Percentiles rank a stretch among this genome's conserved stretches.
Evolutionary conservation across 1,140 invertebrate genomes (phyloP).

Genomic region (Agrilus planipennis): DNA sequence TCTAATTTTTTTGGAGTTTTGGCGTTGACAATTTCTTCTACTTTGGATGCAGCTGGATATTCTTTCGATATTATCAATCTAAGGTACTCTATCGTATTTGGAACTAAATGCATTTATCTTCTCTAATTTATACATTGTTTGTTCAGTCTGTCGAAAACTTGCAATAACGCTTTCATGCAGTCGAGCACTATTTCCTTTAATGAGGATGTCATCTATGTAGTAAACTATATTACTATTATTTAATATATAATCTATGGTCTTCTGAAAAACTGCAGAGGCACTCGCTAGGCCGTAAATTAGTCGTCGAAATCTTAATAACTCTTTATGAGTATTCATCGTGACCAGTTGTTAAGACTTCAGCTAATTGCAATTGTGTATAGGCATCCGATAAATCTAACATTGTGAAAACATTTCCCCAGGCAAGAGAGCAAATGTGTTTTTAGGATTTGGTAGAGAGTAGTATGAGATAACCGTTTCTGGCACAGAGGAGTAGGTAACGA

Average conservation of each 20-base stretch:
- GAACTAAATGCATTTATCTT: background rate
- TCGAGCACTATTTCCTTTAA: constrained; percentile 18
- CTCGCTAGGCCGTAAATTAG: constrained; percentile 31
- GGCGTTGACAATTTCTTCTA: background rate
- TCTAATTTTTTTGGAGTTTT: background rate
- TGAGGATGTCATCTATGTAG: constrained; percentile 24
- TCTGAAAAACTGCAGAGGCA: constrained; percentile 27
- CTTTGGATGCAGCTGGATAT: background rate
- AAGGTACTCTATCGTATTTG: background rate
- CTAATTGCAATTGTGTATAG: constrained; percentile 33
- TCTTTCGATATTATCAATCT: background rate
- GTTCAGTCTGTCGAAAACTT: too few relatives aligned
- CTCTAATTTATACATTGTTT: too few relatives aligned
- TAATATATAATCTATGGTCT: constrained; percentile 28
- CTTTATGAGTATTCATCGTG: constrained; percentile 29
- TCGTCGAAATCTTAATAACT: constrained; percentile 25
- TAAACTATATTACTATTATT: constrained; percentile 11
- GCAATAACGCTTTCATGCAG: too few relatives aligned
- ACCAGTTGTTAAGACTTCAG: constrained; percentile 28
- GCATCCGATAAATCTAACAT: constrained; percentile 6
- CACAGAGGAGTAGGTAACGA: too few relatives aligned
- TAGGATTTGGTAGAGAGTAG: too few relatives aligned
- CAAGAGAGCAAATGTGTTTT: too few relatives aligned
- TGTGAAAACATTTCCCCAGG: constrained; percentile 6
- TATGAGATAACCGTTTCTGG: too few relatives aligned